Evolutionary conservation across 2,888 invertebrate genomes (phyloP).

Genomic region (Synergus itoensis): DNA sequence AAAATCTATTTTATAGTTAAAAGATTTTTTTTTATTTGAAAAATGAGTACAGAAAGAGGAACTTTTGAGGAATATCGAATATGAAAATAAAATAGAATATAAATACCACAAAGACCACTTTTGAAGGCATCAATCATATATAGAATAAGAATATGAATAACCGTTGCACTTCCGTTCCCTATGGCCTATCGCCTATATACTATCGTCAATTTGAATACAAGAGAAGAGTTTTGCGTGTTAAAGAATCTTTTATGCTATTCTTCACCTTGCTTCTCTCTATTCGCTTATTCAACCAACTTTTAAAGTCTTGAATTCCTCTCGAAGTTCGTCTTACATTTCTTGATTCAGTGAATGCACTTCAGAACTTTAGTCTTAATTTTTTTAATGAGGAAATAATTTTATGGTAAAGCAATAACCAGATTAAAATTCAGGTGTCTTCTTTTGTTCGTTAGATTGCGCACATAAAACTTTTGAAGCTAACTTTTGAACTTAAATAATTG

Average conservation of each 20-base stretch:
- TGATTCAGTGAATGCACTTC: conserved; percentile 7
- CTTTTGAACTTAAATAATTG: background rate
- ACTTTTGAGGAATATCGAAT: background rate
- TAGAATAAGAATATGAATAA: conserved; percentile 12
- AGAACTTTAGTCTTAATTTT: background rate
- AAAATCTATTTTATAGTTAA: background rate
- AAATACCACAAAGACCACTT: background rate
- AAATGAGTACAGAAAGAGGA: background rate
- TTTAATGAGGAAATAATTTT: conserved; percentile 13
- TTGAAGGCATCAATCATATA: background rate
- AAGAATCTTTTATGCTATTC: conserved; percentile 27
- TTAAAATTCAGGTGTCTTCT: background rate
- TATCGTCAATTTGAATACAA: conserved; percentile 28
- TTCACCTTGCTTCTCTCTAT: conserved; percentile 17
- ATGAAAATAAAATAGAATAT: background rate
- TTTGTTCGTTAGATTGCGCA: background rate
- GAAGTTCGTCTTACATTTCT: conserved; percentile 20
- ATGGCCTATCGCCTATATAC: background rate
- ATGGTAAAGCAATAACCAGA: background rate
- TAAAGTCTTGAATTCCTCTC: conserved; percentile 8
- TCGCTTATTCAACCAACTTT: conserved; percentile 39
- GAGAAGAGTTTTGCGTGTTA: conserved; percentile 19
- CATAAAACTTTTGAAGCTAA: background rate
- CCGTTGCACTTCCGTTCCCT: background rate
- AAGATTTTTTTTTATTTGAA: background rate